Percentiles rank a stretch among this genome's conserved stretches.
Conservation (phyloP, 2,888 invertebrate species). For the Melanostoma scalare region DNA sequence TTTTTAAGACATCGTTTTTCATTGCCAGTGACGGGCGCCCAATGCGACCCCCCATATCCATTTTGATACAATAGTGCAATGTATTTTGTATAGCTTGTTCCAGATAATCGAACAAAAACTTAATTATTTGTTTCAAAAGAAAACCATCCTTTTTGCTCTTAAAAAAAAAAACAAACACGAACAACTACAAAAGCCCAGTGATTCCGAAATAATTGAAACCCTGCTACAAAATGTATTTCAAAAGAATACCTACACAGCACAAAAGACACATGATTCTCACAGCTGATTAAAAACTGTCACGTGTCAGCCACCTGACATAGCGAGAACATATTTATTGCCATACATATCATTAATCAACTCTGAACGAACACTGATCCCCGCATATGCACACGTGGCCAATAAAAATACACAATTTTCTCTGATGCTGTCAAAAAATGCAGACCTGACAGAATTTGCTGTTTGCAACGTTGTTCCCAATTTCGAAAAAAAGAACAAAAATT, state of each 20-base stretch:
- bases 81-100: too few species aligned
- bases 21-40: too few species aligned
- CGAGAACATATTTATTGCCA: slow-evolving; percentile 66
- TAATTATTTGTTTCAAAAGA: too few species aligned
- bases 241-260: not conserved
- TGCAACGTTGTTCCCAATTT: slow-evolving; percentile 35
- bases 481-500: slow-evolving; percentile 34
- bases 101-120: too few species aligned
- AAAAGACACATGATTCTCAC: slow-evolving; percentile 6
- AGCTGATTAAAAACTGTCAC: slow-evolving; percentile 58
- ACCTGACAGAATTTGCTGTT: slow-evolving; percentile 58
- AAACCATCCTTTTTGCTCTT: too few species aligned
- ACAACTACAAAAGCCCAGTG: too few species aligned
- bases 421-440: slow-evolving; percentile 52
- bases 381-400: not conserved
- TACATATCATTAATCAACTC: slow-evolving; percentile 67
- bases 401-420: slow-evolving; percentile 15
- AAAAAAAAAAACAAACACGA: too few species aligned
- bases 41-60: too few species aligned
- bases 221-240: not conserved
- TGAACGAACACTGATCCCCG: slow-evolving; percentile 18
- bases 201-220: not conserved
- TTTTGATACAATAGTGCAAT: too few species aligned
- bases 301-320: slow-evolving; percentile 54
- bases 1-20: too few species aligned